Evolutionary conservation across 2,113 vertebrate genomes (phyloP).

Genomic region (Ictalurus punctatus): DNA sequence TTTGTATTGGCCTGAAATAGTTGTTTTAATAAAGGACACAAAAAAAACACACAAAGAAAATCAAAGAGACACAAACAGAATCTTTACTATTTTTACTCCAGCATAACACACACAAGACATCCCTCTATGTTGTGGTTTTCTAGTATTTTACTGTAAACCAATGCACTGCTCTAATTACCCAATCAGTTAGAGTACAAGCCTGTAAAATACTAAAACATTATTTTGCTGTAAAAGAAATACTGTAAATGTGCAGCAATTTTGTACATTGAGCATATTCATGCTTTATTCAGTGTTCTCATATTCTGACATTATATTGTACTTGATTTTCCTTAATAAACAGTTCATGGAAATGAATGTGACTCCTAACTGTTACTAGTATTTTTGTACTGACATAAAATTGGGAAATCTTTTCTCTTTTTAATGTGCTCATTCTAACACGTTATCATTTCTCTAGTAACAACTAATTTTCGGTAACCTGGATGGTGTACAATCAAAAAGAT

Average conservation of each 20-base stretch:
- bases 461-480: not conserved
- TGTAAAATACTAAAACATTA: not conserved
- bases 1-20: not conserved
- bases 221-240: not conserved
- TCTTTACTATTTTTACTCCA: not conserved
- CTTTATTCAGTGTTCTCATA: not conserved
- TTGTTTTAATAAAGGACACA: not conserved
- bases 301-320: not conserved
- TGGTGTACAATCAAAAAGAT: not conserved
- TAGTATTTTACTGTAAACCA: not conserved
- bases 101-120: not conserved
- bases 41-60: not conserved
- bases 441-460: not conserved
- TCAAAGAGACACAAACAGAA: not conserved
- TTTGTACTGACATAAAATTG: not conserved
- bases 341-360: not conserved
- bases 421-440: not conserved
- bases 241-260: not conserved
- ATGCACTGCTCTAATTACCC: not conserved
- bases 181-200: not conserved
- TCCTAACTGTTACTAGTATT: not conserved
- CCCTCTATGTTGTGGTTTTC: not conserved
- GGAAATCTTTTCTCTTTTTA: not conserved
- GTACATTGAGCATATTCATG: not conserved
- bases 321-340: not conserved